Evolutionary conservation across 2,113 vertebrate genomes (phyloP), one percentile per base, ranked within the genome.

Genomic region (Pongo pygmaeus): DNA sequence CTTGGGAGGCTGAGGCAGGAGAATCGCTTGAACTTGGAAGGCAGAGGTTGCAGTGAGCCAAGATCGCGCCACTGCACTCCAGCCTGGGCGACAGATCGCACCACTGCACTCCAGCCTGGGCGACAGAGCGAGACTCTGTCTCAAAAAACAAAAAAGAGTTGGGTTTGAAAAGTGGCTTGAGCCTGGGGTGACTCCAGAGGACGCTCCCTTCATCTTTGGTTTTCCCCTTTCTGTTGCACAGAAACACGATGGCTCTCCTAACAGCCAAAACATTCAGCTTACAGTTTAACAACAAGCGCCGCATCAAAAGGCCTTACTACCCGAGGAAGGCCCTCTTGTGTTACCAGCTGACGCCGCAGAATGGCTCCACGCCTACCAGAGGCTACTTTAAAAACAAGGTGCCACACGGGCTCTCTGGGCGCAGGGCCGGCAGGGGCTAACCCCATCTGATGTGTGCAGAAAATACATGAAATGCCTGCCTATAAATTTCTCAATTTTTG

Each of bases 371-470:
- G 0, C 23, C 4, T 3, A 5, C 2, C 80, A 38, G 2, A 70
- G 74, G 46, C 93, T 92, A 14, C 88, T 46, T 97, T 12, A 48
- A 11, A 18, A 94, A 72, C 75, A n/a, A 96, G 97, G 97, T 98
- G 70, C 38, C 64, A 14, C 3, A 2, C 0, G 0, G 88, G 50
- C 17, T 30, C 23, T 27, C 50, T 2, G 30, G 79, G 27, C 1
- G 0, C 17, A 61, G 69, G 72, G 78, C 46, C 13, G 46, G 69
- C 13, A 17, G 52, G 61, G 69, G 23, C 43, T 55, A 1, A 27
- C 48, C 43, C 17, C 32, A 4, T 6, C 35, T 0, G 0, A 0
- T 0, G 57, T 14, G 64, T 40, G 20, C 25, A 52, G 32, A 11
- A 30, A n/a, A 13, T 6, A 5, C 55, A 20, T 5, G 8, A 20